Base-by-base conservation (phyloP, 2,113 vertebrate species). In the Corythornis madagascariensis region DNA sequence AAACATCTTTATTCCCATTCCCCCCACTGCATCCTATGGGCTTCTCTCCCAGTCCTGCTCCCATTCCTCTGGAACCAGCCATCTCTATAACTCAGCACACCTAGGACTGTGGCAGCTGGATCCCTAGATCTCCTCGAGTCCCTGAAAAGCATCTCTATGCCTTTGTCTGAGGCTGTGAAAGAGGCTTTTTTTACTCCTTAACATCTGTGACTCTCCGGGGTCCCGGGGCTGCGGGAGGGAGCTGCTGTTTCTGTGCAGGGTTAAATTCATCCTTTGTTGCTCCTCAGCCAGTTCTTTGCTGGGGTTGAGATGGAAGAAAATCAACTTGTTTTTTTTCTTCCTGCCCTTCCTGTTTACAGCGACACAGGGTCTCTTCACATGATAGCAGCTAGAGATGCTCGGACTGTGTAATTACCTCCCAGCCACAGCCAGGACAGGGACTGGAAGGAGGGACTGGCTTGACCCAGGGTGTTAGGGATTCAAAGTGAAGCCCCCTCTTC, bases 201-300 rank as follows among this genome's bases (percentile, higher is more conserved):
- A 35, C 95, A 95, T 95, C 95, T 96, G 94, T 64, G 94, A 20
- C 48, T 74, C 13, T 28, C 83, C 7, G 25, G 61, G 81, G 4
- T 81, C 77, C 83, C 5, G 52, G 6, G 80, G 77, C 89, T 38
- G 93, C 66, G 6, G 63, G 75, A 82, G 60, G 89, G 78, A 89
- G 74, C 43, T 2, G 48, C 9, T 20, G 4, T 20, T 81, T 55
- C 78, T 60, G 56, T 11, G 7, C 26, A 2, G 67, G 83, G 47
- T 50, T 89, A 95, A 88, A 96, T 95, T 31, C 48, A 45, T 45
- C 90, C 93, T 95, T 96, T 95, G 96, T 96, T 86, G 93, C 92
- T 94, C 84, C 93, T 89, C 85, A 38, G 85, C 79, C 60, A 31
- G 70, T 90, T 71, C 96, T 89, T 88, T 38, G 19, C 90, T 28